Evolutionary conservation across 64 coral and sea anemone species (phyloP).

Genomic region (Porites australiensis): DNA sequence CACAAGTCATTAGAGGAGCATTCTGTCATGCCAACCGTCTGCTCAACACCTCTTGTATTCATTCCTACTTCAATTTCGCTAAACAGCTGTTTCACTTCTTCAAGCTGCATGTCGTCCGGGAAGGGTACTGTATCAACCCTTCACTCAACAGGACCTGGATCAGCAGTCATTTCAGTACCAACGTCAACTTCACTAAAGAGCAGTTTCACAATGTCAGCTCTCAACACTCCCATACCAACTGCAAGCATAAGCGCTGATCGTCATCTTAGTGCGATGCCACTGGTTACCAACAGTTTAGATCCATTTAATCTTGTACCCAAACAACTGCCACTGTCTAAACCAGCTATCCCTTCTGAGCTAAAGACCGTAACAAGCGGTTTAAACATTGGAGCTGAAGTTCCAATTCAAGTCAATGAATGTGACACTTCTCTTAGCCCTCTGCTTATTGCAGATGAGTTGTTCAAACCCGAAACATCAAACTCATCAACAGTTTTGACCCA

Average conservation of each 20-base stretch:
- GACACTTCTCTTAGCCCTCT: not conserved
- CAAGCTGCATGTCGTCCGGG: too few species aligned
- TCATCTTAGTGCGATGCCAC: not conserved
- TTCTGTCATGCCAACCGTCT: not conserved
- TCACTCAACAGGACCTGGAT: not conserved
- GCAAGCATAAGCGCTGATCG: not conserved
- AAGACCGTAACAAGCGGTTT: not conserved
- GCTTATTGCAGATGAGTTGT: not conserved
- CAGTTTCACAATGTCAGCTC: not conserved
- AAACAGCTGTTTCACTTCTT: not conserved
- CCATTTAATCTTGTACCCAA: conserved; percentile 10
- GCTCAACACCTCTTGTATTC: not conserved
- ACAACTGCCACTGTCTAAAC: not conserved
- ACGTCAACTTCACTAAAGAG: conserved; percentile 15
- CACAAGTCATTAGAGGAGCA: not conserved
- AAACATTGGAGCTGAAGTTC: not conserved
- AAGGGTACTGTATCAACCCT: not conserved
- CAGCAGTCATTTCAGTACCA: not conserved
- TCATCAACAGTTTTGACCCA: conserved; percentile 39
- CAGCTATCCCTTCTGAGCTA: not conserved
- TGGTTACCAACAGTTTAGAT: not conserved
- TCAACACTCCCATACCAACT: not conserved
- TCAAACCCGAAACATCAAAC: conserved; percentile 6
- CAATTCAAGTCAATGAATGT: not conserved
- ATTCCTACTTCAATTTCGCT: not conserved